These are phyloP conservation scores for Planococcus citri DNA, from an alignment of 1,140 invertebrate genomes.

Conservation along the genomic window DNA sequence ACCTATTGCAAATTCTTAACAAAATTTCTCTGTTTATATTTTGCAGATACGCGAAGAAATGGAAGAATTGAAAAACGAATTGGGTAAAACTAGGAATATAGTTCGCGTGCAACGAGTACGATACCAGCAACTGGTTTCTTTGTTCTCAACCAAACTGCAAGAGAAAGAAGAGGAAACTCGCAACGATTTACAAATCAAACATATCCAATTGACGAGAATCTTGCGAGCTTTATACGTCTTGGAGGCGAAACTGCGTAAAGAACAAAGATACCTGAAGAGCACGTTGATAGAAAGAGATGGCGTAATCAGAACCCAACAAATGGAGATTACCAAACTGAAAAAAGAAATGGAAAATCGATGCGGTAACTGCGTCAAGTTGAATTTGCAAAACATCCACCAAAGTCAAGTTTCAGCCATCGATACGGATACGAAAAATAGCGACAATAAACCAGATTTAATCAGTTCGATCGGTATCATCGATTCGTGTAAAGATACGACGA, in stretches of 20 bases:
- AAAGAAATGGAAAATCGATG: slow-evolving; percentile 29
- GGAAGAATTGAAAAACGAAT: not conserved
- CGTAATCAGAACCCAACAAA: slow-evolving; percentile 52
- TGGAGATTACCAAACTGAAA: slow-evolving; percentile 50
- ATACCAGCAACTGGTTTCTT: not conserved
- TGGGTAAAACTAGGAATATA: not conserved
- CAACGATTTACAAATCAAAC: slow-evolving; percentile 7
- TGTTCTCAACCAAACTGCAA: slow-evolving; percentile 2
- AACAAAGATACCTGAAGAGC: slow-evolving; percentile 55
- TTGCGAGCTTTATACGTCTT: slow-evolving; percentile 41
- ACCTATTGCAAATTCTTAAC: too few relatives aligned
- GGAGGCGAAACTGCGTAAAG: slow-evolving; percentile 55
- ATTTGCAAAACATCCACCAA: not conserved
- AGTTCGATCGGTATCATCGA: slow-evolving; percentile 27
- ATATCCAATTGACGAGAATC: slow-evolving; percentile 9
- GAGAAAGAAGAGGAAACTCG: slow-evolving; percentile 2
- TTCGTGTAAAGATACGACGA: not conserved
- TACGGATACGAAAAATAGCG: not conserved
- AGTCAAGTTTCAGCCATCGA: not conserved
- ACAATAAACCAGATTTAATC: slow-evolving; percentile 30
- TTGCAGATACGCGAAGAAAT: slow-evolving; percentile 2
- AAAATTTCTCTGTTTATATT: not conserved
- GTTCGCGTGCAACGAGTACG: slow-evolving; percentile 5
- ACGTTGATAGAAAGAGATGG: slow-evolving; percentile 54
- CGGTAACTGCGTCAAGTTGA: not conserved